Evolutionary conservation across 1,140 invertebrate genomes (phyloP).

Genomic region (Aphaenogaster ashmeadi): DNA sequence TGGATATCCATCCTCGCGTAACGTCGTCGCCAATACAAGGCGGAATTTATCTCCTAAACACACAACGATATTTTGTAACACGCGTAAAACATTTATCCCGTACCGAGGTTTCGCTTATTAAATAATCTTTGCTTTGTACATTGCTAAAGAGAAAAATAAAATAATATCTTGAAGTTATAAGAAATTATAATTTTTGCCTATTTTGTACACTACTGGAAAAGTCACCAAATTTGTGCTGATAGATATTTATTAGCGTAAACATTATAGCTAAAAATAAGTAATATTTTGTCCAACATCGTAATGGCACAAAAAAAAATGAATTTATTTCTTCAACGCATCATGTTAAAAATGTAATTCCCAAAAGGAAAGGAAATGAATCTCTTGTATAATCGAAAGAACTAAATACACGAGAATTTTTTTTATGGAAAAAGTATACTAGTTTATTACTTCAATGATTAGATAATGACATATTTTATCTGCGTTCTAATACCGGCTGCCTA

Average conservation of each 20-base stretch:
- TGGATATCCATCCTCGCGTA: constrained; percentile 98
- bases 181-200: no score
- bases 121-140: background rate
- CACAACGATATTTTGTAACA: constrained; percentile 35
- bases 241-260: background rate
- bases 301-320: background rate
- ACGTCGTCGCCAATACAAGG: constrained; percentile 97
- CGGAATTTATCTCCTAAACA: constrained; percentile 95
- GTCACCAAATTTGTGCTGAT: background rate
- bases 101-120: background rate
- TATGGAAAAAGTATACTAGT: background rate
- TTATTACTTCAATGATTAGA: background rate
- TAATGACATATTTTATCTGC: background rate
- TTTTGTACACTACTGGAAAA: background rate
- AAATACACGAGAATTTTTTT: background rate
- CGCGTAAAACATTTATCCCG: background rate
- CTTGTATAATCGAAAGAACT: background rate
- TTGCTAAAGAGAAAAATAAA: background rate
- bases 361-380: background rate
- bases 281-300: background rate
- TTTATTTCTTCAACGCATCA: background rate
- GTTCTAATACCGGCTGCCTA: background rate
- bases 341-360: background rate
- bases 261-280: background rate
- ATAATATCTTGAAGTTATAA: background rate